phyloP scores from a whole-genome alignment of 2,113 vertebrate genomes.

The Noctilio leporinus region DNA sequence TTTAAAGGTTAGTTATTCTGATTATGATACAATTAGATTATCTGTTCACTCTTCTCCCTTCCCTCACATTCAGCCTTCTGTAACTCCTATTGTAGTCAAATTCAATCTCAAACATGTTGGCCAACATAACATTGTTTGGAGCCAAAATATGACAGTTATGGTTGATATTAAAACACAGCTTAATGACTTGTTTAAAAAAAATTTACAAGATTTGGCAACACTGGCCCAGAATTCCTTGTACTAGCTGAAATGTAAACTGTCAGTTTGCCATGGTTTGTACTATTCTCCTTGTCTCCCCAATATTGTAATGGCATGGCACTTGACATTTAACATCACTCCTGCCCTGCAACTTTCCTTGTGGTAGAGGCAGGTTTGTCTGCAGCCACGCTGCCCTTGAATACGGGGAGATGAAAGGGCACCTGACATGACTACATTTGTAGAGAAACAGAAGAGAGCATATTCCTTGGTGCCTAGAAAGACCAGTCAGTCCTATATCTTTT shows the following conservation, averaged over 20 bases:
- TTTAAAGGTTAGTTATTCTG: background rate
- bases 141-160: background rate
- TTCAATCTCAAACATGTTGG: background rate
- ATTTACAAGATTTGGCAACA: background rate
- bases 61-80: background rate
- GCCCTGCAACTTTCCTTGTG: background rate
- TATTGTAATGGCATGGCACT: rapidly evolving
- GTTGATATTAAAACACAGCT: background rate
- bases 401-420: background rate
- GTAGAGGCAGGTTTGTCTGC: background rate
- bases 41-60: background rate
- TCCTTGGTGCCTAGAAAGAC: background rate
- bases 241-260: background rate
- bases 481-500: background rate
- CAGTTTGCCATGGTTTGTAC: background rate
- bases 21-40: background rate
- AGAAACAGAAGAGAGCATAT: background rate
- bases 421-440: too few species aligned
- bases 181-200: background rate
- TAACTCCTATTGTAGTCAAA: background rate
- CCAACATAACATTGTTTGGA: background rate
- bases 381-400: background rate
- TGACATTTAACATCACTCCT: rapidly evolving
- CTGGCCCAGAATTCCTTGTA: background rate
- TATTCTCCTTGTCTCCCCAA: rapidly evolving